phyloP scores from a whole-genome alignment of 2,113 vertebrate species.

The Erpornis zantholeuca region DNA sequence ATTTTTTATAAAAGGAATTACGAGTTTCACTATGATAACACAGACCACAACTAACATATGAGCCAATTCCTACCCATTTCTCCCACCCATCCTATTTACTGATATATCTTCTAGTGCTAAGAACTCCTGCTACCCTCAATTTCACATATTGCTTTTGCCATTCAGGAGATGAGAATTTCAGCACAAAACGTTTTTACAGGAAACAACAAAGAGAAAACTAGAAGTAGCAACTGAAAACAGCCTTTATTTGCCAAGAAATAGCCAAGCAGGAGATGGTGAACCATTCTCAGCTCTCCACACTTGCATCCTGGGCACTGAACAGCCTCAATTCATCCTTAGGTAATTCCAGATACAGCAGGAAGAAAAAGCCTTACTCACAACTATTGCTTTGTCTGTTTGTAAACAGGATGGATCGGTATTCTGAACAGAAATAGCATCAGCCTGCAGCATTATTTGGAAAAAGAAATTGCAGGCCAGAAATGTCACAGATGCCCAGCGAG shows the following conservation, averaged over 20 bases:
- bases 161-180: background rate
- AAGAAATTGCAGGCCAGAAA: background rate
- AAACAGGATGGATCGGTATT: background rate
- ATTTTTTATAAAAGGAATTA: background rate
- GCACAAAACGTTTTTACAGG: background rate
- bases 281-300: accelerated
- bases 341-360: accelerated
- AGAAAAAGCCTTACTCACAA: background rate
- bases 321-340: background rate
- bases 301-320: background rate
- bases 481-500: background rate
- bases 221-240: background rate
- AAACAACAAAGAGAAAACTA: background rate
- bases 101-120: background rate
- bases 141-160: background rate
- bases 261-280: background rate
- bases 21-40: background rate
- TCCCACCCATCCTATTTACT: background rate
- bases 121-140: background rate
- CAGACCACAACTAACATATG: background rate
- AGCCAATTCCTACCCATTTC: background rate
- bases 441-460: background rate
- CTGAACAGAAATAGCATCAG: background rate
- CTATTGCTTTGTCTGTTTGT: background rate
- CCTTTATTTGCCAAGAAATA: background rate